Evolutionary conservation across 2,797 vertebrate species (phyloP), one percentile per base, ranked within the genome.

Genomic region (Lophotriccus pileatus): DNA sequence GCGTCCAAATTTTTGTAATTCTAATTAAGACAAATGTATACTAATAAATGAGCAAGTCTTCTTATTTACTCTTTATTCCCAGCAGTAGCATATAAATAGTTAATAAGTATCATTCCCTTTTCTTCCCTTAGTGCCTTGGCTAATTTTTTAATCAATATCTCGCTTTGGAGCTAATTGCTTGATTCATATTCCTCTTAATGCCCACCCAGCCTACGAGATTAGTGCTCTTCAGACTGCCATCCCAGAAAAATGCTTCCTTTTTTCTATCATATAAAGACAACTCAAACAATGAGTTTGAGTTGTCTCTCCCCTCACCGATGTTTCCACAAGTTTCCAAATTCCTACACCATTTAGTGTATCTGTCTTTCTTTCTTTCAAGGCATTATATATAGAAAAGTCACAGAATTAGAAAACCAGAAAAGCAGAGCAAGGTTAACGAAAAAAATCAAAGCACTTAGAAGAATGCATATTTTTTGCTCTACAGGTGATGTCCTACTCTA

Each of bases 61-160:
- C 50, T 88, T 68, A 60, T 72, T 81, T 81, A 39, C 53, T 78
- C 30, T 72, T 64, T 92, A 69, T 90, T 93, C 67, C 66, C 55
- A 84, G 14, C 16, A 47, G 21, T 55, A n/a, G 27, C n/a, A 66
- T 70, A 82, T 89, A 90, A 90, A 94, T 78, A 94, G 92, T 93
- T 93, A 94, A 95, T 76, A 90, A 76, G 16, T 34, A 58, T 46
- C 1, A 72, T 73, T 82, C 28, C 14, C 4, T 90, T 84, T 83
- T 73, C 59, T 89, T 79, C n/a, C 30, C 39, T 50, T 90, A 64
- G 50, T 69, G 59, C 39, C 67, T 79, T 69, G 39, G 43, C 47
- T 96, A 89, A 90, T 96, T 96, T 93, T 82, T 43, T 39, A 84
- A 94, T 94, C 92, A 67, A 82, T 95, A 87, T 34, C 37, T 81